Conservation (phyloP, 1,140 invertebrate genomes). For the Drosophila athabasca region DNA sequence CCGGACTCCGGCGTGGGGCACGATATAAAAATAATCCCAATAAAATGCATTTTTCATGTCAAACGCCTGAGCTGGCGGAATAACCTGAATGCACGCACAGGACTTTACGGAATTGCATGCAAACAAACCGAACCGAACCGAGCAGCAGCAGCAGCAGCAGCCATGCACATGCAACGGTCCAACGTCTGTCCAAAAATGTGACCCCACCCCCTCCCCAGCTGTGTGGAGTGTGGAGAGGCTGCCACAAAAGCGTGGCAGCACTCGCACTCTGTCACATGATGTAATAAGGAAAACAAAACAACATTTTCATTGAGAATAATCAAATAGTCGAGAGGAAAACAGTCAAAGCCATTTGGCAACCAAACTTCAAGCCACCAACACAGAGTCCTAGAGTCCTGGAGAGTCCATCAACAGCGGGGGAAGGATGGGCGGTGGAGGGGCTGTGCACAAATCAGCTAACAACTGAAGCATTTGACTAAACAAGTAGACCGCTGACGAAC, state of each 20-base stretch:
- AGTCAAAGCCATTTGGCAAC: constrained; percentile 53
- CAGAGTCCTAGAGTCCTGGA: constrained; percentile 32
- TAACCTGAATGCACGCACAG: constrained; percentile 81
- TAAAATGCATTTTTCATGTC: constrained; percentile 83
- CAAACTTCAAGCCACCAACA: constrained; percentile 9
- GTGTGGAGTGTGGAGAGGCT: background rate
- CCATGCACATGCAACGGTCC: constrained; percentile 23
- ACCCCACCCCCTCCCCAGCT: background rate
- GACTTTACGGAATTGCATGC: constrained; percentile 78
- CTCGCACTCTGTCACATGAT: constrained; percentile 45
- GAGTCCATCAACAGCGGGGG: constrained; percentile 4
- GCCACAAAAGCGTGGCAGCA: background rate
- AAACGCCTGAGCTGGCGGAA: constrained; percentile 79
- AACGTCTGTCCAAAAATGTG: constrained; percentile 24
- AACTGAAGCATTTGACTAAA: constrained; percentile 70
- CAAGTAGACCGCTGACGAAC: constrained; percentile 47
- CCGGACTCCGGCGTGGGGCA: constrained; percentile 7
- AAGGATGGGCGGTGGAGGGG: background rate
- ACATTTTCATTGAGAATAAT: constrained; percentile 55
- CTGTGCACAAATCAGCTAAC: constrained; percentile 56
- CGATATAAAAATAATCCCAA: constrained; percentile 82
- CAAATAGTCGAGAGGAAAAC: constrained; percentile 59
- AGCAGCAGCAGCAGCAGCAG: constrained; percentile 32
- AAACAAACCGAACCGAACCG: constrained; percentile 73
- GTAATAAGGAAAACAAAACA: constrained; percentile 64